Conservation (phyloP, 1,140 invertebrate species). For the Cotesia vestalis region DNA sequence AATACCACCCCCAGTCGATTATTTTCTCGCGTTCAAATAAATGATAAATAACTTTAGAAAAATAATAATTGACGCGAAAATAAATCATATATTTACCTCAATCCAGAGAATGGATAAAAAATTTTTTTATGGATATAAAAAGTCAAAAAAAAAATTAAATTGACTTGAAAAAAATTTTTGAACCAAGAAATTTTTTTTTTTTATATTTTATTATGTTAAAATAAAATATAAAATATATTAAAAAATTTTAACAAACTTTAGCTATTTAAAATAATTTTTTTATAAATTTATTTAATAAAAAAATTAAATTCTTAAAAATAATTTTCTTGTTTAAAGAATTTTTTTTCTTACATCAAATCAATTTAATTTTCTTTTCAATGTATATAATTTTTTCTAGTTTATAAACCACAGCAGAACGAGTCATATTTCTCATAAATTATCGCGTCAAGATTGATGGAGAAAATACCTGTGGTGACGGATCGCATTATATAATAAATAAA, state of each 20-base stretch:
- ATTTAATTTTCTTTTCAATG: too few relatives aligned
- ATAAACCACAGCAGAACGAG: background rate
- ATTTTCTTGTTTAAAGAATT: too few relatives aligned
- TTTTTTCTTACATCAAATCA: too few relatives aligned
- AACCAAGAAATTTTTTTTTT: background rate
- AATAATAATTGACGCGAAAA: constrained; percentile 10
- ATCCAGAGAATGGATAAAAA: background rate
- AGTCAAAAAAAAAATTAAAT: too few relatives aligned
- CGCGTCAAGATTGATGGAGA: constrained; percentile 52
- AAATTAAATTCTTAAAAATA: too few relatives aligned
- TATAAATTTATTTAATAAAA: too few relatives aligned
- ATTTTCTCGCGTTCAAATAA: constrained; percentile 20
- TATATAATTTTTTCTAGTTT: too few relatives aligned
- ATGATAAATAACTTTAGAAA: constrained; percentile 10
- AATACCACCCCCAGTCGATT: constrained; percentile 13
- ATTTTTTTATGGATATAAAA: background rate
- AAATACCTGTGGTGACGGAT: constrained; percentile 32
- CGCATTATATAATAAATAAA: constrained; percentile 40
- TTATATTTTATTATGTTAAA: background rate
- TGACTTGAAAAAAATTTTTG: background rate
- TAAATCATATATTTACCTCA: constrained; percentile 16
- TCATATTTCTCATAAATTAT: constrained; percentile 48
- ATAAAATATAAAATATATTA: too few relatives aligned
- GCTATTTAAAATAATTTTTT: too few relatives aligned
- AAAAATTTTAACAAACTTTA: too few relatives aligned